Evolutionary conservation across 1,140 invertebrate species (phyloP), one percentile per base, ranked within the genome.

Genomic region (Holotrichia oblita): DNA sequence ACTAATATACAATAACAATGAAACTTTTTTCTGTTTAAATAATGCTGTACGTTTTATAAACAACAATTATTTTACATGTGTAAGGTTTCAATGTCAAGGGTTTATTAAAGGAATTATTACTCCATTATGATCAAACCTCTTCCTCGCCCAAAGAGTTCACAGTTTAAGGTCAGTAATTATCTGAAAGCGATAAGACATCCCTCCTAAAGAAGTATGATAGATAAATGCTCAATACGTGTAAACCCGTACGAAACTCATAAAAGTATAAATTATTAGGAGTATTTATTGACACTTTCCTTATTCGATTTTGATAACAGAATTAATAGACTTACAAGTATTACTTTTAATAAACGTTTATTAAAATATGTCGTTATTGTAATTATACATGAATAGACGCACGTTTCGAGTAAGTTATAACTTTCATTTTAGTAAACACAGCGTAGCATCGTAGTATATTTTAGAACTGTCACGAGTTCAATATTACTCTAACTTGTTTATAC

Each of bases 121-220:
- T 48, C 3, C 6, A n/a, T n/a, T n/a, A n/a, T n/a, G 48, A 55
- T 6, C 48, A 17, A 55, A 55, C 6, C 48, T 14, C 6, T 17
- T n/a, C 48, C 48, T 17, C 17, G 14, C 17, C 17, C 48, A 17
- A 6, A 55, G 48, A 55, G 48, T 55, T 55, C 48, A 55, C 48
- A 55, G 48, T 55, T 55, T 55, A 55, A 55, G 48, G 48, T 17
- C 48, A 55, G 48, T 55, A 55, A 55, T 55, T 55, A 55, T 55
- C 48, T 55, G 17, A 14, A 6, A 55, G n/a, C 12, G 48, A 55
- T 55, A 55, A 55, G 48, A 6, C 17, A 17, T 14, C 48, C 48
- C 48, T 55, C 48, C 17, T 55, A n/a, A 55, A 17, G 14, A 55
- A 55, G n/a, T 55, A 17, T 2, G 48, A 17, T 4, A 55, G 48